Conservation (phyloP, 1,140 invertebrate genomes). For the Drosophila subobscura region DNA sequence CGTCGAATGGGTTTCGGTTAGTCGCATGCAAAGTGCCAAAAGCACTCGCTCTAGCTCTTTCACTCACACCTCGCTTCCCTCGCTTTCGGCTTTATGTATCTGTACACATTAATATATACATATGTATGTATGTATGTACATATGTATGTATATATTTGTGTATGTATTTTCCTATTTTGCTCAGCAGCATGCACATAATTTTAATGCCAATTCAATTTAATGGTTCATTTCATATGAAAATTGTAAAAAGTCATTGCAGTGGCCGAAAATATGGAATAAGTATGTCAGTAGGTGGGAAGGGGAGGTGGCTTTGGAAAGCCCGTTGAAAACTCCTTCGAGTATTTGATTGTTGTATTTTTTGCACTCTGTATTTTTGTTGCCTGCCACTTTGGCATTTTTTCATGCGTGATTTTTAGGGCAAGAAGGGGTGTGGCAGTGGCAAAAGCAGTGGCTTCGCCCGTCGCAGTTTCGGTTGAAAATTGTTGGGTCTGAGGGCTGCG, state of each 20-base stretch:
- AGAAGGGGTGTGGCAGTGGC: constrained; percentile 1
- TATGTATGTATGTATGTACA: background rate
- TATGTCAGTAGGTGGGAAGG: background rate
- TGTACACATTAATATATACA: background rate
- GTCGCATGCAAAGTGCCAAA: constrained; percentile 80
- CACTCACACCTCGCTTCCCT: too few relatives aligned
- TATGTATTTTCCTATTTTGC: constrained; percentile 11
- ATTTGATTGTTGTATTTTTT: constrained; percentile 18
- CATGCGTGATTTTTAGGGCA: constrained; percentile 73
- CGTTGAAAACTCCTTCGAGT: constrained; percentile 39
- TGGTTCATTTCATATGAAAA: constrained; percentile 82
- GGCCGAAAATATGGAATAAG: constrained; percentile 55
- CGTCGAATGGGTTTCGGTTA: constrained; percentile 59
- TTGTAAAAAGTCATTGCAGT: constrained; percentile 82
- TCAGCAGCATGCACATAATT: constrained; percentile 70
- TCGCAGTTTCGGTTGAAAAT: too few relatives aligned
- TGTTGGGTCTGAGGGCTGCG: background rate
- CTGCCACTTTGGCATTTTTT: constrained; percentile 74
- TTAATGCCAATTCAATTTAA: constrained; percentile 83
- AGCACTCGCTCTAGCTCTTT: constrained; percentile 22
- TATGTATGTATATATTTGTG: background rate
- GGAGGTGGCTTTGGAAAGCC: constrained; percentile 3
- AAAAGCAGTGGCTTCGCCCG: constrained; percentile 5
- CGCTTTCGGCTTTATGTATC: too few relatives aligned
- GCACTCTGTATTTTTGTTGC: constrained; percentile 13